These are phyloP conservation scores for Rhopalosiphum maidis DNA, from an alignment of 1,140 invertebrate species.

Conservation along the genomic window DNA sequence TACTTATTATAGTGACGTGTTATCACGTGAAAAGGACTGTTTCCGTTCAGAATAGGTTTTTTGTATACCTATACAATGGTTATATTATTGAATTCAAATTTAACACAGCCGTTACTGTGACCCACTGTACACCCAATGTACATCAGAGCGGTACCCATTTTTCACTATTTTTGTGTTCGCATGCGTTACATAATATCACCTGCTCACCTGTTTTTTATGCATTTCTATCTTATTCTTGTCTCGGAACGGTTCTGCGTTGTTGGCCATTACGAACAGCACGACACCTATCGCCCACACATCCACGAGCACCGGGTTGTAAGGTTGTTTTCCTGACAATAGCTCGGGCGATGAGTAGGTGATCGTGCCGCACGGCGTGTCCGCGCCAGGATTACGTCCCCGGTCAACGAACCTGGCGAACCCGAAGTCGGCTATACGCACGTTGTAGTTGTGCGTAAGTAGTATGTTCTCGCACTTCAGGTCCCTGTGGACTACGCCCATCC, in stretches of 20 bases:
- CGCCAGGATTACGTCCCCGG: neutral
- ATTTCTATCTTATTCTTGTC: slow-evolving; percentile 75
- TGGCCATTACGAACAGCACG: slow-evolving; percentile 75
- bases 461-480: slow-evolving; percentile 93
- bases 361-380: slow-evolving; percentile 73
- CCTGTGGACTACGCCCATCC: slow-evolving; percentile 83
- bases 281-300: slow-evolving; percentile 77
- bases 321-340: slow-evolving; percentile 71
- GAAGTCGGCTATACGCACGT: slow-evolving; percentile 88
- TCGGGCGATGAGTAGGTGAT: slow-evolving; percentile 76
- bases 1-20: too few species aligned
- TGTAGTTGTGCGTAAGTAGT: slow-evolving; percentile 78
- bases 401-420: slow-evolving; percentile 71
- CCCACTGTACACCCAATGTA: too few species aligned
- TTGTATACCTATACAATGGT: too few species aligned
- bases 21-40: too few species aligned
- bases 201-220: slow-evolving; percentile 69
- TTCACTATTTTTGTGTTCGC: too few species aligned
- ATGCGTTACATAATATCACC: too few species aligned
- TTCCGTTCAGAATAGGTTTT: too few species aligned
- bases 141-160: neutral
- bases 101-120: too few species aligned
- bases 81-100: too few species aligned
- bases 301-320: slow-evolving; percentile 65
- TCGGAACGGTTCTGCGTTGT: slow-evolving; percentile 82